Evolutionary conservation across 2,113 vertebrate genomes (phyloP), one percentile per base, ranked within the genome.

Genomic region (Equus quagga): DNA sequence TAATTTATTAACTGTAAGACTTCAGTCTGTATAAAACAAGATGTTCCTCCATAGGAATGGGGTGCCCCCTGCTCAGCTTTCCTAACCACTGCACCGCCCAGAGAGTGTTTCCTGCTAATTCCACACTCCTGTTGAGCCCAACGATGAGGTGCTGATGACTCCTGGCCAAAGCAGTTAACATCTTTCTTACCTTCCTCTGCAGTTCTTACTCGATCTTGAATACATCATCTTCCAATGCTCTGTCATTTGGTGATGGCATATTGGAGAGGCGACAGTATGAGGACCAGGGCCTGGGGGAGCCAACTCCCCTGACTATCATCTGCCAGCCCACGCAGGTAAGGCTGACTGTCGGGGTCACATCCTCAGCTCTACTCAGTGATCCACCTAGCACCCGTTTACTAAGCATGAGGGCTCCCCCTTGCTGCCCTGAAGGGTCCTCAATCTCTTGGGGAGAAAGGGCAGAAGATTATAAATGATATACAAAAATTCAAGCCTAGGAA

Each of bases 151-250:
- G 11, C 19, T 8, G 21, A 31, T 23, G 49, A 64, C 91, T 46
- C 41, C 1, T 13, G 44, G 72, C 85, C 51, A 86, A 67, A 78
- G n/a, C 81, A 21, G 21, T 60, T 23, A 84, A 10, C 0, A 0
- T 75, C 54, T 75, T 83, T 72, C 64, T 98, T 0, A 33, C 93
- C 97, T 98, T 79, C 95, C 97, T 97, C 73, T 96, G 46, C 98
- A 99, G 99, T 95, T 99, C 99, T 56, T 99, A 99, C 97, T 99
- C 99, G 3, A 99, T 99, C 96, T 98, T 99, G 96, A 99, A 99
- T 90, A 99, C 99, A 17, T 92, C 99, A 0, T 99, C 99, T 14
- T 98, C 98, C 0, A 98, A 97, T 79, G 81, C 98, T 0, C 98
- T 98, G 78, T 97, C 98, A 8, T 98, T 99, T 23, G 98, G 98